Base-by-base conservation (phyloP, 2,113 vertebrate species). In the Orcinus orca region DNA sequence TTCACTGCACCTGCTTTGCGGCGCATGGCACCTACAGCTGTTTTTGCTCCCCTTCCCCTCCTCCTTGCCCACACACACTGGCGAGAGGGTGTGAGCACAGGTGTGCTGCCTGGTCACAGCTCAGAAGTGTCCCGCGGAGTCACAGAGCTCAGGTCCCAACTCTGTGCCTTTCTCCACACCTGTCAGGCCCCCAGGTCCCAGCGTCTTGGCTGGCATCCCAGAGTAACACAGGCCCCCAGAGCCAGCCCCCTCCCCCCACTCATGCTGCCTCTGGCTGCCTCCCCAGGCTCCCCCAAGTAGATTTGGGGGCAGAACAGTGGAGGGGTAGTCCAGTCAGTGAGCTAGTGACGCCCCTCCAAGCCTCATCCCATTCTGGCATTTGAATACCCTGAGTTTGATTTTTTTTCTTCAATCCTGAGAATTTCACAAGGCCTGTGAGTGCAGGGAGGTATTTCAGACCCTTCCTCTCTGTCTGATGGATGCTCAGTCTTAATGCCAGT, bases 391-490 rank as follows among this genome's bases (percentile, higher is more conserved):
- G 50, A 12, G 21, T 83, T 84, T 70, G 70, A 74, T 81, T 70
- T 80, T 93, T 81, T 81, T 94, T 67, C 18, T 79, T 68, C 77
- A 94, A 82, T 85, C 67, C 33, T n/a, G 14, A 96, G 55, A 82
- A 77, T 95, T 94, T 82, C 38, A 36, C 47, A 95, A 89, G 60
- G 65, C 50, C 83, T 62, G 11, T 77, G 79, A 15, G n/a, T 36
- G 36, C 44, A 50, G 31, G 62, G 21, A 91, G 65, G 15, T 95
- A 79, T 31, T 82, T 95, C 58, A 83, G 88, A 84, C 41, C 47
- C 68, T 87, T 82, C 74, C 86, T n/a, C 41, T 92, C 87, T 92
- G 55, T 86, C 83, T 83, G 33, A 95, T 63, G 50, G 86, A 79
- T 71, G 58, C 29, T 84, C 73, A 44, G 44, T 60, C 83, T 50